Conservation (phyloP, 2,797 vertebrate species). For the Pseudocheirus occidentalis region DNA sequence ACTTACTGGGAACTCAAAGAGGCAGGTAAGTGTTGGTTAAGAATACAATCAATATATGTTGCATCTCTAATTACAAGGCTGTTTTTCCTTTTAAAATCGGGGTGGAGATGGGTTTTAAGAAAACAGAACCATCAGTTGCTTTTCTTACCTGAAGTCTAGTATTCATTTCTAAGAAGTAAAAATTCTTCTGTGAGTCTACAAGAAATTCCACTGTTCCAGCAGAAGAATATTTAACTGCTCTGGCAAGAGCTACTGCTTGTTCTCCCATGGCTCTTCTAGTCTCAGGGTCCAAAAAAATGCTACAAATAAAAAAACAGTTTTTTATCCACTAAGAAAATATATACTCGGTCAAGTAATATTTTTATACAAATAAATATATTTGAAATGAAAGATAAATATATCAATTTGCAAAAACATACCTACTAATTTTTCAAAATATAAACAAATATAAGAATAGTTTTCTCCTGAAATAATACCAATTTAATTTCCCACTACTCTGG, state of each 20-base stretch:
- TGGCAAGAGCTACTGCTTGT: conserved; percentile 96
- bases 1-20: conserved; percentile 70
- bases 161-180: conserved; percentile 99
- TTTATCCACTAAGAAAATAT: conserved; percentile 37
- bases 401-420: conserved; percentile 11
- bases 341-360: not conserved
- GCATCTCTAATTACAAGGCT: conserved; percentile 37
- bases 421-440: not conserved
- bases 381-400: conserved; percentile 13
- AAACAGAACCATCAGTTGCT: conserved; percentile 63
- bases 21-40: conserved; percentile 82
- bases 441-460: conserved; percentile 21
- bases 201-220: conserved; percentile 99
- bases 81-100: conserved; percentile 23
- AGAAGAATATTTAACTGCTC: conserved; percentile 96
- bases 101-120: not conserved
- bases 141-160: conserved; percentile 95
- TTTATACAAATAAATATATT: conserved; percentile 11
- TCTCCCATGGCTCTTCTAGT: conserved; percentile 96
- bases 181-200: conserved; percentile 95
- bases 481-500: conserved; percentile 1
- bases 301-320: conserved; percentile 77
- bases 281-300: conserved; percentile 92
- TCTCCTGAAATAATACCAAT: not conserved
- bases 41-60: conserved; percentile 61